Percentiles rank a stretch among this genome's conserved stretches.
Conservation (phyloP, 1,140 invertebrate species). For the Drosophila ogumai region DNA sequence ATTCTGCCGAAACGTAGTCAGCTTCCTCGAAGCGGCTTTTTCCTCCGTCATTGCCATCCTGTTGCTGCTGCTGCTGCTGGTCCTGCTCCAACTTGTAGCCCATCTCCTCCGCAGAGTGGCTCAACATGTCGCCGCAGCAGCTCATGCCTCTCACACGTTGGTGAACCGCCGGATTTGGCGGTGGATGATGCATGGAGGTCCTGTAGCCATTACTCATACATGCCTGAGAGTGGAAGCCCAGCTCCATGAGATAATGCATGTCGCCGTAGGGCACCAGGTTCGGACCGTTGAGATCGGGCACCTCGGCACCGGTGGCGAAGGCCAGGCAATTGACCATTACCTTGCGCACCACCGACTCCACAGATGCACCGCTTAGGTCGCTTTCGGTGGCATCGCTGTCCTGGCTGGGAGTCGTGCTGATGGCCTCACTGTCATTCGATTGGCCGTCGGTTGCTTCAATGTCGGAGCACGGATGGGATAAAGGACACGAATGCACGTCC, state of each 20-base stretch:
- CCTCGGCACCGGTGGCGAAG: constrained; percentile 49
- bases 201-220: constrained; percentile 51
- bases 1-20: constrained; percentile 11
- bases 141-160: constrained; percentile 8
- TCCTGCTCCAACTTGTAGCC: constrained; percentile 7
- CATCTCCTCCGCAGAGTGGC: constrained; percentile 12
- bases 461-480: constrained; percentile 33
- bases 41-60: background rate
- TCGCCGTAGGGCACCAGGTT: constrained; percentile 73
- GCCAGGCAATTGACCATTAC: constrained; percentile 62
- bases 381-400: constrained; percentile 46
- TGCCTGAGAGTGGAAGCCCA: constrained; percentile 34
- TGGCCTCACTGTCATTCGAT: constrained; percentile 37
- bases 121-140: constrained; percentile 63
- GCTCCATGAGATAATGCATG: constrained; percentile 64
- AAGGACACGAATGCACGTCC: constrained; percentile 8
- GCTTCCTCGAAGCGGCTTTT: constrained; percentile 9
- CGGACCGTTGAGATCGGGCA: constrained; percentile 57
- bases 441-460: constrained; percentile 35
- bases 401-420: constrained; percentile 31
- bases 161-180: constrained; percentile 6
- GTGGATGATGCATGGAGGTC: background rate
- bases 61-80: constrained; percentile 6
- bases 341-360: constrained; percentile 63
- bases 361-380: constrained; percentile 60